Evolutionary conservation across 2,113 vertebrate genomes (phyloP).

Genomic region (Danio rerio): DNA sequence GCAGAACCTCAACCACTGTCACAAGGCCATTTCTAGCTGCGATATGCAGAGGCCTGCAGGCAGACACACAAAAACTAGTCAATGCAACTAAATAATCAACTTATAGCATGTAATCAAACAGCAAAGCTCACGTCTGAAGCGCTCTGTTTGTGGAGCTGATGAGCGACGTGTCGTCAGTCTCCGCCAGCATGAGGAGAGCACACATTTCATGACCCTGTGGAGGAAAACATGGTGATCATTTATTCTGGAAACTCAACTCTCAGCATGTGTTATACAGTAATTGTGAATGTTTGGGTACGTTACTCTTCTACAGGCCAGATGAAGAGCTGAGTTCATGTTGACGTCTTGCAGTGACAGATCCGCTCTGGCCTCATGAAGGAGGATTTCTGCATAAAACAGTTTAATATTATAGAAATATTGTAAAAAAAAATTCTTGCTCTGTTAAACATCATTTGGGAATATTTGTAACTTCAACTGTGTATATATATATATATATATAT

Average conservation of each 20-base stretch:
- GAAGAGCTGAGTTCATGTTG: slow-evolving; percentile 96
- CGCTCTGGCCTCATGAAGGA: slow-evolving; percentile 89
- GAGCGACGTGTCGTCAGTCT: slow-evolving; percentile 91
- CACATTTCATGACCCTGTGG: slow-evolving; percentile 95
- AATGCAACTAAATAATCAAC: background rate
- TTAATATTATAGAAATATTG: no score
- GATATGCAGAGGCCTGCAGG: slow-evolving; percentile 94
- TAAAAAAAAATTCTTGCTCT: no score
- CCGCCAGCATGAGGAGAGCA: slow-evolving; percentile 94
- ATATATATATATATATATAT: no score
- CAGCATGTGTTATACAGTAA: background rate
- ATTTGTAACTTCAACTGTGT: no score
- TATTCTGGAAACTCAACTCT: background rate
- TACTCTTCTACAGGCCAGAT: slow-evolving; percentile 97
- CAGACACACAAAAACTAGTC: background rate
- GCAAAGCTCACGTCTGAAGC: slow-evolving; percentile 90
- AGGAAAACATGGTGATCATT: slow-evolving; percentile 26
- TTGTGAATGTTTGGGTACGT: background rate
- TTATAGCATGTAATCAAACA: no score
- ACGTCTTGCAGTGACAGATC: slow-evolving; percentile 90
- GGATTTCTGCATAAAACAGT: slow-evolving; percentile 79
- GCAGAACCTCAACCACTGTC: slow-evolving; percentile 93
- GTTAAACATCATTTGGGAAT: no score
- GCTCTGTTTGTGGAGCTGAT: slow-evolving; percentile 94
- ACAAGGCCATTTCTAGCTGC: slow-evolving; percentile 93